Conservation (phyloP, 2,888 invertebrate genomes). For the Eupsilia transversa region DNA sequence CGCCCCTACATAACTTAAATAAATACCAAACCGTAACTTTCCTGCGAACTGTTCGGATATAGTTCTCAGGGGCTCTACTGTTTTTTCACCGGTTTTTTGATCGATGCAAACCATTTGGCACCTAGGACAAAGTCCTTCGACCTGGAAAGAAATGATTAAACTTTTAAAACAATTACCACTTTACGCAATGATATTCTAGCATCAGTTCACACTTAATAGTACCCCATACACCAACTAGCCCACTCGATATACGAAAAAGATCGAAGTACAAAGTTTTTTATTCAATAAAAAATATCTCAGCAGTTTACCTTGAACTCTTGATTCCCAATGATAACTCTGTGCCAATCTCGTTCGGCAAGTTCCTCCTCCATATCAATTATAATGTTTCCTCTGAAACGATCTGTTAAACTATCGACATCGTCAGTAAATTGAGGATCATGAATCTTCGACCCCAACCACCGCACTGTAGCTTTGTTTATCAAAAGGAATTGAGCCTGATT, state of each 20-base stretch:
- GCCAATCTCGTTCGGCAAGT: slow-evolving; percentile 95
- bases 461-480: slow-evolving; percentile 94
- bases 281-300: background rate
- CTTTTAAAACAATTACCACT: background rate
- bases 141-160: slow-evolving; percentile 84
- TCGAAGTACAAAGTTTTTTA: background rate
- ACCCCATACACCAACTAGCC: background rate
- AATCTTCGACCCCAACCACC: slow-evolving; percentile 92
- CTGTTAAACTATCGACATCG: slow-evolving; percentile 91
- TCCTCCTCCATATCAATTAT: slow-evolving; percentile 93
- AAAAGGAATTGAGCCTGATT: slow-evolving; percentile 97
- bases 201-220: background rate
- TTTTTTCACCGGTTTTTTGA: slow-evolving; percentile 95
- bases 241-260: background rate
- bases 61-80: slow-evolving; percentile 94
- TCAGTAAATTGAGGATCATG: slow-evolving; percentile 88
- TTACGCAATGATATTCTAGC: background rate
- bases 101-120: slow-evolving; percentile 99
- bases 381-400: slow-evolving; percentile 97
- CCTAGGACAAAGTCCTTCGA: slow-evolving; percentile 95
- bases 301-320: slow-evolving; percentile 91
- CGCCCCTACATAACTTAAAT: slow-evolving; percentile 90
- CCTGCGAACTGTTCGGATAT: slow-evolving; percentile 94
- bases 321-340: slow-evolving; percentile 92
- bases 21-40: slow-evolving; percentile 95